A percentile compares a stretch with the other conserved stretches of the same genome.
These are phyloP conservation scores for Chascanopsetta lugubris DNA, from an alignment of 2,113 vertebrate genomes.

Conservation along the genomic window DNA sequence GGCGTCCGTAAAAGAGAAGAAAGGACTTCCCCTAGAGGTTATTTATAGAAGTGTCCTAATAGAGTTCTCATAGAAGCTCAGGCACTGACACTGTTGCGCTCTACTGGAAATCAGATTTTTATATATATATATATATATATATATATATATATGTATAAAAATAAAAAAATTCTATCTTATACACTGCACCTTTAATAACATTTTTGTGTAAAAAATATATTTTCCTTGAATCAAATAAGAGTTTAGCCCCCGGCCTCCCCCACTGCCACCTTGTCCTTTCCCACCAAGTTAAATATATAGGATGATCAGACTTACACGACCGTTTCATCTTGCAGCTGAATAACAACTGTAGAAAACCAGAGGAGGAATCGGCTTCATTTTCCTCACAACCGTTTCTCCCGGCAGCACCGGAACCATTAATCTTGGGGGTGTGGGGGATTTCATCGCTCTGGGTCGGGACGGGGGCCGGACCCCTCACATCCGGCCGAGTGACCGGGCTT, in stretches of 20 bases:
- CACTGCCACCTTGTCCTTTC: neutral
- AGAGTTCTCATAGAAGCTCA: neutral
- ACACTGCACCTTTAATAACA: too few relatives aligned
- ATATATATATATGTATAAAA: too few relatives aligned
- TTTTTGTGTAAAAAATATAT: neutral
- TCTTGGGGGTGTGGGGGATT: constrained; percentile 37
- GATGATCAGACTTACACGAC: neutral
- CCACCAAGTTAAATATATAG: neutral
- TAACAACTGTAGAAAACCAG: neutral
- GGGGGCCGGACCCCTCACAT: constrained; percentile 45
- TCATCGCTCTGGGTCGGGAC: constrained; percentile 40
- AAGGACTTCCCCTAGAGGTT: constrained; percentile 57
- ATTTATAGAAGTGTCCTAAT: constrained; percentile 23
- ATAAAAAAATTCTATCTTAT: too few relatives aligned
- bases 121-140: too few relatives aligned
- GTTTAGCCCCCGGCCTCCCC: neutral
- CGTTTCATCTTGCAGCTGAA: constrained; percentile 3
- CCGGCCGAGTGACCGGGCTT: constrained; percentile 52
- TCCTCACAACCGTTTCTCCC: constrained; percentile 22
- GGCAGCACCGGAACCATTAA: constrained; percentile 42
- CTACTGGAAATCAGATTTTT: neutral
- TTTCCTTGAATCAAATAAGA: neutral
- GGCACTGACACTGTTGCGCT: neutral
- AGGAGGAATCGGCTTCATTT: constrained; percentile 28
- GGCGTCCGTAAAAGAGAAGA: constrained; percentile 50